Percentiles rank a stretch among this genome's conserved stretches.
phyloP scores from a whole-genome alignment of 2,888 invertebrate genomes.

The Incurvaria masculella region DNA sequence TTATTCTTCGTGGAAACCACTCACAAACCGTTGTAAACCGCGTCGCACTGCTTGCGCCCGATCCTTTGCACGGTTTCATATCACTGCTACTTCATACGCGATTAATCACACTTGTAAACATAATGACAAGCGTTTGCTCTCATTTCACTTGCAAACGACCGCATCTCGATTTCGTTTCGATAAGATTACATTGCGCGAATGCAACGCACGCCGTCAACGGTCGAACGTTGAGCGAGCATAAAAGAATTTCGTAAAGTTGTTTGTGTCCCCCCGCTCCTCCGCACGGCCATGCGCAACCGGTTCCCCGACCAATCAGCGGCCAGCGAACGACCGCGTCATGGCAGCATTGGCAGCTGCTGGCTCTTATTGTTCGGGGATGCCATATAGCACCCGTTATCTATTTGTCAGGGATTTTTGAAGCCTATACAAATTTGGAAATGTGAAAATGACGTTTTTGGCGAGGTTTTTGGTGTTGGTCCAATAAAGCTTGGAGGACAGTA shows the following conservation, averaged over 20 bases:
- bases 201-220: slow-evolving; percentile 28
- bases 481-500: no score
- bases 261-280: slow-evolving; percentile 19
- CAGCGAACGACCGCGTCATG: slow-evolving; percentile 27
- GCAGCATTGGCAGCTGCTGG: slow-evolving; percentile 49
- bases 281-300: slow-evolving; percentile 8
- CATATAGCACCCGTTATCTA: not conserved
- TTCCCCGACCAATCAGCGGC: slow-evolving; percentile 25
- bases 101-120: not conserved
- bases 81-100: slow-evolving; percentile 25
- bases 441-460: no score
- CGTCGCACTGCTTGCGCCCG: slow-evolving; percentile 48
- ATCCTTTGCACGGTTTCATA: slow-evolving; percentile 39
- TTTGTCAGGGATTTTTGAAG: no score
- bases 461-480: no score
- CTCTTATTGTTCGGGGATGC: slow-evolving; percentile 17
- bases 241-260: slow-evolving; percentile 51
- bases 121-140: no score
- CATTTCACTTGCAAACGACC: slow-evolving; percentile 12
- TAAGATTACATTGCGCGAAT: slow-evolving; percentile 53
- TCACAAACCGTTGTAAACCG: slow-evolving; percentile 31
- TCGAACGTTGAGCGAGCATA: slow-evolving; percentile 49
- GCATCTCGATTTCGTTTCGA: slow-evolving; percentile 41
- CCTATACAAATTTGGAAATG: no score
- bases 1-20: slow-evolving; percentile 36